Percentiles rank a stretch among this genome's conserved stretches.
Conservation (phyloP, 1,140 invertebrate genomes). For the Bombus haemorrhoidalis region DNA sequence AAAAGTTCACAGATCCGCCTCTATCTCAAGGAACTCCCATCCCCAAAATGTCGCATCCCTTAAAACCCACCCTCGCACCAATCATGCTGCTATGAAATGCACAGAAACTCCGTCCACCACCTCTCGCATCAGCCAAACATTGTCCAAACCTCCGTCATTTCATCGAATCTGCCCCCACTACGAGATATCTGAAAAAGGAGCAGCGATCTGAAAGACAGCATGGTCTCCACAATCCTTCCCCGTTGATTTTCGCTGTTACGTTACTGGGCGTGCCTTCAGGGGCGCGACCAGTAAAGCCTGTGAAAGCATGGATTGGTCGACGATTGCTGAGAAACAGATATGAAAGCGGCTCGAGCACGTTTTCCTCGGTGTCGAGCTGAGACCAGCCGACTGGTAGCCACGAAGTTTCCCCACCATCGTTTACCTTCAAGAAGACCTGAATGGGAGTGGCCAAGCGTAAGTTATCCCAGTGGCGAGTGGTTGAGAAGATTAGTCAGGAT, state of each 20-base stretch:
- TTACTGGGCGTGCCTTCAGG: constrained; percentile 30
- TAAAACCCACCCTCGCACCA: too few species aligned
- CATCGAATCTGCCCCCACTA: background rate
- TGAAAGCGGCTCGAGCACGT: constrained; percentile 13
- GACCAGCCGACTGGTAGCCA: background rate
- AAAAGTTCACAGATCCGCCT: fast-evolving
- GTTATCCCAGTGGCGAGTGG: constrained; percentile 58
- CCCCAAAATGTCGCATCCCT: too few species aligned
- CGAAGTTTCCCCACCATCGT: background rate
- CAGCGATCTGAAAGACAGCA: constrained; percentile 21
- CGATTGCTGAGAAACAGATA: constrained; percentile 14
- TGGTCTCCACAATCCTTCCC: constrained; percentile 35
- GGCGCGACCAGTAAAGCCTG: constrained; percentile 10
- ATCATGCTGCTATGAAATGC: too few species aligned
- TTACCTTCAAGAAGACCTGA: background rate
- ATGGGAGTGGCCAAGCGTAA: constrained; percentile 71
- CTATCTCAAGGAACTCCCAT: too few species aligned
- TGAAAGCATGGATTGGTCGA: constrained; percentile 22
- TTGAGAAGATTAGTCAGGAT: constrained; percentile 66
- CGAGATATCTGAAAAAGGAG: background rate
- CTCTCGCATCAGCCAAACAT: too few species aligned
- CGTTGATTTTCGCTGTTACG: background rate
- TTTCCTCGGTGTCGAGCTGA: background rate
- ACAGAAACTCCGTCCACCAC: too few species aligned
- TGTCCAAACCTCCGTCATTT: background rate